These are phyloP conservation scores for Drosophila paulistorum DNA, from an alignment of 1,140 invertebrate species.

Conservation along the genomic window DNA sequence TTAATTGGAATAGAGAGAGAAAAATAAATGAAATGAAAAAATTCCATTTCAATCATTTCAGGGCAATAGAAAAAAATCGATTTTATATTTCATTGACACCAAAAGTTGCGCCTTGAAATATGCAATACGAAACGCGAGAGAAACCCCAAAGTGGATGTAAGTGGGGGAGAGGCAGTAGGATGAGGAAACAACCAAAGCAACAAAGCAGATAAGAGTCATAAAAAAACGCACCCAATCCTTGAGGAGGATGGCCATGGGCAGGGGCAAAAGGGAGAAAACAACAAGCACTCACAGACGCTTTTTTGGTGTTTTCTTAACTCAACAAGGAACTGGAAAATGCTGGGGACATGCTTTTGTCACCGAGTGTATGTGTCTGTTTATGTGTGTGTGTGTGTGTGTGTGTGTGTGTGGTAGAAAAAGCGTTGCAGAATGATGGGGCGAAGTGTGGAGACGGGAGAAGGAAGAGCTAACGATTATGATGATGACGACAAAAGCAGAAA, in stretches of 20 bases:
- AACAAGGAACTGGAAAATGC: slow-evolving; percentile 24
- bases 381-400: too few relatives aligned
- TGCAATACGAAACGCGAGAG: slow-evolving; percentile 50
- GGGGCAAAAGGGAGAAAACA: neutral
- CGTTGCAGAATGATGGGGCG: neutral
- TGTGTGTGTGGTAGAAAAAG: neutral
- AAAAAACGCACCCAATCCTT: slow-evolving; percentile 52
- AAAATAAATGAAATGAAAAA: slow-evolving; percentile 15
- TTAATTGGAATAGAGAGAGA: slow-evolving; percentile 56
- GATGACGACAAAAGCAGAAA: slow-evolving; percentile 60
- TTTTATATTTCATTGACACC: slow-evolving; percentile 76
- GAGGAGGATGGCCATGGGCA: neutral
- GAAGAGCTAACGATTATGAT: slow-evolving; percentile 71
- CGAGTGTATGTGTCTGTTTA: too few relatives aligned
- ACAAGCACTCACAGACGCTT: slow-evolving; percentile 5
- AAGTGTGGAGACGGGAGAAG: slow-evolving; percentile 28
- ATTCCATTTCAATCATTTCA: neutral
- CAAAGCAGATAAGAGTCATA: slow-evolving; percentile 74
- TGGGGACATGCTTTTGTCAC: neutral
- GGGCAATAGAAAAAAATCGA: slow-evolving; percentile 43
- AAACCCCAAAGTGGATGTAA: slow-evolving; percentile 35
- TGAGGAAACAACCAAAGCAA: slow-evolving; percentile 30
- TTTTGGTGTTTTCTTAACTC: slow-evolving; percentile 47
- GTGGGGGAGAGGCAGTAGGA: too few relatives aligned
- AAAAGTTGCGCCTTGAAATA: slow-evolving; percentile 78